Evolutionary conservation across 1,140 invertebrate species (phyloP).

Genomic region (Drosophila biarmipes): DNA sequence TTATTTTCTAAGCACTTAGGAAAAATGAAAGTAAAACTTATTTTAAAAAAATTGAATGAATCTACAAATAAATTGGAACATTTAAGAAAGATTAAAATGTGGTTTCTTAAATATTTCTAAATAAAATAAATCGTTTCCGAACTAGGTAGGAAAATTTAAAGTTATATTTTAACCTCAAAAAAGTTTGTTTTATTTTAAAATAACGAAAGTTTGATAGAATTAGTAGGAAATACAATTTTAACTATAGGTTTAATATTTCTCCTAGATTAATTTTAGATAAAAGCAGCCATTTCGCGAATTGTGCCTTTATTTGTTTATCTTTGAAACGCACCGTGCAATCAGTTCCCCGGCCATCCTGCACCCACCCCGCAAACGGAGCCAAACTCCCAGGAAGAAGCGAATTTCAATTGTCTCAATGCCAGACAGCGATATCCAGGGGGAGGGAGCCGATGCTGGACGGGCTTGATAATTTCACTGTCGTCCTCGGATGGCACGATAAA

Average conservation of each 20-base stretch:
- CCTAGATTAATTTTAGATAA: not conserved
- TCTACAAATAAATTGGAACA: too few species aligned
- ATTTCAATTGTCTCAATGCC: slow-evolving; percentile 74
- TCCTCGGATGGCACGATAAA: slow-evolving; percentile 67
- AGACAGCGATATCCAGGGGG: slow-evolving; percentile 18
- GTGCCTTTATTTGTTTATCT: not conserved
- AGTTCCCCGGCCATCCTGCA: not conserved
- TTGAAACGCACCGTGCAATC: slow-evolving; percentile 8
- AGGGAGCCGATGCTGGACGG: slow-evolving; percentile 47
- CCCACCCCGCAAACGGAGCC: slow-evolving; percentile 8
- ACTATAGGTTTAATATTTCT: not conserved
- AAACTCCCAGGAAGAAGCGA: slow-evolving; percentile 49
- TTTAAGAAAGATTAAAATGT: too few species aligned
- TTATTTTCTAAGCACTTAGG: too few species aligned
- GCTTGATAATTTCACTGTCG: slow-evolving; percentile 68
- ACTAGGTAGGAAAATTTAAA: too few species aligned
- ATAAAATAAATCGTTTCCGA: too few species aligned
- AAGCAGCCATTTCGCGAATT: not conserved
- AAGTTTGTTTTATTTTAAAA: too few species aligned
- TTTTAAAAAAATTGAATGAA: too few species aligned
- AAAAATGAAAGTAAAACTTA: too few species aligned
- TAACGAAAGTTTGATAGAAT: too few species aligned
- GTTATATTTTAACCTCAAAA: too few species aligned
- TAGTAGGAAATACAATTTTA: not conserved
- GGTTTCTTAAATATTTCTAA: too few species aligned